Evolutionary conservation across 2,888 invertebrate species (phyloP).

Genomic region (Drosophila testacea): DNA sequence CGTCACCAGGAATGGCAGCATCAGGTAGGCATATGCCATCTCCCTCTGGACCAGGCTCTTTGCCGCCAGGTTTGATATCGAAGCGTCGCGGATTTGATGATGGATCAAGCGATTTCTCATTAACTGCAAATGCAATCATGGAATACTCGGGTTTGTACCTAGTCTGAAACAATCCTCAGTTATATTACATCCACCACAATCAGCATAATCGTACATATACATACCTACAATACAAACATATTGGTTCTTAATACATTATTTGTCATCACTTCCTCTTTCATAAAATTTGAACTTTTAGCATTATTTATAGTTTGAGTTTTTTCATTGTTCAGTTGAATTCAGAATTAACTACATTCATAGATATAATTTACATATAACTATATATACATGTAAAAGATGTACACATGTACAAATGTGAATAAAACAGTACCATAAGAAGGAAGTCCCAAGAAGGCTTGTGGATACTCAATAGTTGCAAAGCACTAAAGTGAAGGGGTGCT

Average conservation of each 20-base stretch:
- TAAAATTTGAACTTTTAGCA: constrained; percentile 14
- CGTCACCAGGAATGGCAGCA: constrained; percentile 92
- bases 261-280: constrained; percentile 1
- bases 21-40: constrained; percentile 91
- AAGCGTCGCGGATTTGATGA: constrained; percentile 90
- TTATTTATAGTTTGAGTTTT: constrained; percentile 10
- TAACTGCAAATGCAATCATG: constrained; percentile 87
- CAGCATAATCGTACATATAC: constrained; percentile 55
- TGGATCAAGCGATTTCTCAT: constrained; percentile 93
- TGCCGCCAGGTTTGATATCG: constrained; percentile 91
- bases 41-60: constrained; percentile 93
- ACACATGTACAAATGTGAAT: background rate
- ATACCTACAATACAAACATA: constrained; percentile 17
- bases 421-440: too few relatives aligned
- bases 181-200: constrained; percentile 46
- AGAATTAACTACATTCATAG: constrained; percentile 26
- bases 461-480: too few relatives aligned
- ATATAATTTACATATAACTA: constrained; percentile 30
- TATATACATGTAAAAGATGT: background rate
- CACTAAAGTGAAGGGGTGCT: too few relatives aligned
- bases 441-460: too few relatives aligned
- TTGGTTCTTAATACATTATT: constrained; percentile 41
- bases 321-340: constrained; percentile 31
- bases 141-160: constrained; percentile 91
- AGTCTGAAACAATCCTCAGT: constrained; percentile 59